phyloP scores from a whole-genome alignment of 2,113 vertebrate species.

The Hystrix cristata region DNA sequence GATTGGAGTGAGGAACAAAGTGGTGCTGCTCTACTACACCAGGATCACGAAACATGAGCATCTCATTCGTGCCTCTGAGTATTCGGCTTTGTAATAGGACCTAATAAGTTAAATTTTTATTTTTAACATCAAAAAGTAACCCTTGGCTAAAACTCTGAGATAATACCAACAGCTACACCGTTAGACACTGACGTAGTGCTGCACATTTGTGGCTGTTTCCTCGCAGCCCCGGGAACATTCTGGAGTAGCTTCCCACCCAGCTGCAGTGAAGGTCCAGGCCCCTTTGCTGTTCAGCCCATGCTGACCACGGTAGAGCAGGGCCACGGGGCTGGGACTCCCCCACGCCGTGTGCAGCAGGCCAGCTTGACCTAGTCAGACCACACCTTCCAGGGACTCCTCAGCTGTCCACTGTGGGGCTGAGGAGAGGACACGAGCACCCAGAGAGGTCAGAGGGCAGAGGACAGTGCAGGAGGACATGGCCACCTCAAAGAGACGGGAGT shows the following conservation, averaged over 20 bases:
- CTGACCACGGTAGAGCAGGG: neutral
- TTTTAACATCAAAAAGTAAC: slow-evolving; percentile 8
- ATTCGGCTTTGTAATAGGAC: neutral
- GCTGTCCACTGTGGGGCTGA: neutral
- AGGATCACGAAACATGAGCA: neutral
- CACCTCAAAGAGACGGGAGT: neutral
- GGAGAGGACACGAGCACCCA: neutral
- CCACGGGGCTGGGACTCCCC: neutral
- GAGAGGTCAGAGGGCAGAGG: neutral
- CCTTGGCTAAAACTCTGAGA: neutral
- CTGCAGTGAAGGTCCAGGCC: neutral
- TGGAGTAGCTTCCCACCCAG: neutral
- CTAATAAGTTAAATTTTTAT: neutral
- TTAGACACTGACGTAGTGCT: neutral
- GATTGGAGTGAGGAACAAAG: neutral
- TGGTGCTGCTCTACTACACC: neutral
- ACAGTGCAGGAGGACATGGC: neutral
- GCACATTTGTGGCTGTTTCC: neutral
- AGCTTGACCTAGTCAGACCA: neutral
- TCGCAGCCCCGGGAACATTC: neutral
- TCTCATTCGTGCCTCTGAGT: neutral
- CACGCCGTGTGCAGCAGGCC: neutral
- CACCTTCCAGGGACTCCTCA: neutral
- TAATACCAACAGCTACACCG: neutral
- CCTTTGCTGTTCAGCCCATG: neutral